Evolutionary conservation across 2,113 vertebrate genomes (phyloP).

Genomic region (Myrmecophaga tridactyla): DNA sequence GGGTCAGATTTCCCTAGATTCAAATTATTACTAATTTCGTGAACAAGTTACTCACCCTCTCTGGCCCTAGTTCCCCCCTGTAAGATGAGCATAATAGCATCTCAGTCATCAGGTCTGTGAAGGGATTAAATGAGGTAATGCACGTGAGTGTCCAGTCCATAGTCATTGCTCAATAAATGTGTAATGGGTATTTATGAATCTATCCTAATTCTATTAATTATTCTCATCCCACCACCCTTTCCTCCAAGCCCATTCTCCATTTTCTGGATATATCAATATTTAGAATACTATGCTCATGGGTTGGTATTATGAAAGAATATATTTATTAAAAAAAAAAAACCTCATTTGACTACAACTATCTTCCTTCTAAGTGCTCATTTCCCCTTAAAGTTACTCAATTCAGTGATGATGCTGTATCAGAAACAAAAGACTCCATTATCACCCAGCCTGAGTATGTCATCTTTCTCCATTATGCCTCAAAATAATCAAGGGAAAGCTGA

Average conservation of each 20-base stretch:
- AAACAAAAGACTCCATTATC: not conserved
- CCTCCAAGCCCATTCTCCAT: too few species aligned
- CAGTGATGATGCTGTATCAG: not conserved
- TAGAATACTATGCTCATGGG: not conserved
- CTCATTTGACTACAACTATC: not conserved
- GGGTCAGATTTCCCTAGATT: not conserved
- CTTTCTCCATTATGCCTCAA: not conserved
- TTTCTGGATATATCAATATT: not conserved
- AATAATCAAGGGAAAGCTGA: not conserved
- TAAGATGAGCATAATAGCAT: too few species aligned
- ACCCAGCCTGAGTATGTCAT: not conserved
- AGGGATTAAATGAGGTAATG: not conserved
- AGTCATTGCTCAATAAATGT: too few species aligned
- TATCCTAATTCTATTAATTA: not conserved
- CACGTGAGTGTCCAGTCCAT: not conserved
- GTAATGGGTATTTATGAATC: accelerated
- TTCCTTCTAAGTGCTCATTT: not conserved
- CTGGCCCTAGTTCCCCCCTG: not conserved
- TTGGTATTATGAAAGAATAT: not conserved
- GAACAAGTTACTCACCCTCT: not conserved
- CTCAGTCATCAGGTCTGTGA: not conserved
- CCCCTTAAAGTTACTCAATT: not conserved
- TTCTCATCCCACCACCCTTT: not conserved
- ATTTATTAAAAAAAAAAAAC: not conserved
- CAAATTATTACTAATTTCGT: not conserved